Evolutionary conservation across 1,140 invertebrate species (phyloP).

Genomic region (Rhizoglyphus robini): DNA sequence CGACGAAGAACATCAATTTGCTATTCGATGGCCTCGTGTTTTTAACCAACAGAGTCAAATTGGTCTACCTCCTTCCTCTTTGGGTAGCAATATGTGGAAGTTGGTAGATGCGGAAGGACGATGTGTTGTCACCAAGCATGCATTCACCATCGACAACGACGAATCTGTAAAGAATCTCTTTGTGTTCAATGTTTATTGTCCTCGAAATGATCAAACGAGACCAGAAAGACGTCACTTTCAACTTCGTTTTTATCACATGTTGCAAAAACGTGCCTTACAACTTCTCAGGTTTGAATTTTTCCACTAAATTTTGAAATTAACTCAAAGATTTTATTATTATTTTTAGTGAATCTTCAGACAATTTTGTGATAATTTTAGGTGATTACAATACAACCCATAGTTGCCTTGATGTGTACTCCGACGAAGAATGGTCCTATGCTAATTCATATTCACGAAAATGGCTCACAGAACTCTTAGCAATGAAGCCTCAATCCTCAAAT

Average conservation of each 20-base stretch:
- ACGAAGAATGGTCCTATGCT: slow-evolving; percentile 26
- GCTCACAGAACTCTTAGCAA: slow-evolving; percentile 10
- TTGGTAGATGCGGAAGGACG: not conserved
- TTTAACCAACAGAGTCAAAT: slow-evolving; percentile 30
- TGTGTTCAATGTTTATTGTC: slow-evolving; percentile 45
- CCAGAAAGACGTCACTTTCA: slow-evolving; percentile 38
- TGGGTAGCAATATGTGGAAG: not conserved
- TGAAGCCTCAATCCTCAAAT: slow-evolving; percentile 4
- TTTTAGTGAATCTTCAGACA: slow-evolving; percentile 27
- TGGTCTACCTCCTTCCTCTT: not conserved
- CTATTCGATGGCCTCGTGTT: not conserved
- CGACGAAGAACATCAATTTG: slow-evolving; percentile 6
- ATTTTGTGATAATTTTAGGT: slow-evolving; percentile 42
- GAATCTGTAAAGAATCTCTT: slow-evolving; percentile 28
- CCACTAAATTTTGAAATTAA: slow-evolving; percentile 18
- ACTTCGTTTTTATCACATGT: slow-evolving; percentile 38
- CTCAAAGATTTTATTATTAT: not conserved
- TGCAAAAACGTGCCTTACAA: slow-evolving; percentile 37
- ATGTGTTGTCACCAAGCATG: slow-evolving; percentile 15
- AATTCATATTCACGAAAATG: slow-evolving; percentile 15
- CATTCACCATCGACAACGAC: slow-evolving; percentile 1
- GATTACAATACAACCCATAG: slow-evolving; percentile 42
- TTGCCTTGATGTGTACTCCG: slow-evolving; percentile 39
- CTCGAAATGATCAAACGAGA: slow-evolving; percentile 37
- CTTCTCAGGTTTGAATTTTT: slow-evolving; percentile 34